Conservation (phyloP, 2,888 invertebrate species). For the Emmelina monodactyla region DNA sequence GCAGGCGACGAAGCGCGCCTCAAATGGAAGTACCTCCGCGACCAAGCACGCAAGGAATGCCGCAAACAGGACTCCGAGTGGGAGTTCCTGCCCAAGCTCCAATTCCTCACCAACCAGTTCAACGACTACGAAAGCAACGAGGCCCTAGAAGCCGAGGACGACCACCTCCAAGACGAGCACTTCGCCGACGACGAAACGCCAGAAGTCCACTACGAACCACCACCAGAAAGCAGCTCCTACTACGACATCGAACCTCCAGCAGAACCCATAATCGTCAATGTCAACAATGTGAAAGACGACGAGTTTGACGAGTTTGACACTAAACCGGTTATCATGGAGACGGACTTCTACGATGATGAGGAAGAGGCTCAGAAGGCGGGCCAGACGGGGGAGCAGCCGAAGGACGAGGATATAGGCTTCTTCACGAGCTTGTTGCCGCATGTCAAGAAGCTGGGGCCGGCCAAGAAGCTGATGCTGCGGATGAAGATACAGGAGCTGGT, state of each 20-base stretch:
- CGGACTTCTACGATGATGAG: slow-evolving; percentile 55
- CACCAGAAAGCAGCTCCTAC: slow-evolving; percentile 23
- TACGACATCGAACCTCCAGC: slow-evolving; percentile 30
- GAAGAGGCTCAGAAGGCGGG: slow-evolving; percentile 23
- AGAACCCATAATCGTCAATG: slow-evolving; percentile 7
- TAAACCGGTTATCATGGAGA: slow-evolving; percentile 54
- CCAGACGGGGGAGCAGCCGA: slow-evolving; percentile 25
- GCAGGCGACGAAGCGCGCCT: slow-evolving; percentile 54
- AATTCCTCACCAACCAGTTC: slow-evolving; percentile 51
- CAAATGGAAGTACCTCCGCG: slow-evolving; percentile 57
- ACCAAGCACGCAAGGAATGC: slow-evolving; percentile 53
- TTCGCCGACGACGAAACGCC: slow-evolving; percentile 28
- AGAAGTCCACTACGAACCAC: background rate
- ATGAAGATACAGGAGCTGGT: slow-evolving; percentile 60
- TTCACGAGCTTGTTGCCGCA: slow-evolving; percentile 55
- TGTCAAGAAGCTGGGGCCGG: slow-evolving; percentile 50
- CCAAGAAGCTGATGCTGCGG: slow-evolving; percentile 52
- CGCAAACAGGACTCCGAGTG: slow-evolving; percentile 51
- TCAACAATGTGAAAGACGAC: slow-evolving; percentile 35
- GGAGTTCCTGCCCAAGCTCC: slow-evolving; percentile 46
- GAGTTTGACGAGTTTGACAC: slow-evolving; percentile 59
- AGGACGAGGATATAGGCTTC: slow-evolving; percentile 56
- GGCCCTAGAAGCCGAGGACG: slow-evolving; percentile 23
- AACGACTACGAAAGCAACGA: slow-evolving; percentile 48
- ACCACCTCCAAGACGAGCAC: slow-evolving; percentile 28